Percentiles rank a stretch among this genome's conserved stretches.
Conservation (phyloP, 2,797 vertebrate species). For the Semotilus atromaculatus region DNA sequence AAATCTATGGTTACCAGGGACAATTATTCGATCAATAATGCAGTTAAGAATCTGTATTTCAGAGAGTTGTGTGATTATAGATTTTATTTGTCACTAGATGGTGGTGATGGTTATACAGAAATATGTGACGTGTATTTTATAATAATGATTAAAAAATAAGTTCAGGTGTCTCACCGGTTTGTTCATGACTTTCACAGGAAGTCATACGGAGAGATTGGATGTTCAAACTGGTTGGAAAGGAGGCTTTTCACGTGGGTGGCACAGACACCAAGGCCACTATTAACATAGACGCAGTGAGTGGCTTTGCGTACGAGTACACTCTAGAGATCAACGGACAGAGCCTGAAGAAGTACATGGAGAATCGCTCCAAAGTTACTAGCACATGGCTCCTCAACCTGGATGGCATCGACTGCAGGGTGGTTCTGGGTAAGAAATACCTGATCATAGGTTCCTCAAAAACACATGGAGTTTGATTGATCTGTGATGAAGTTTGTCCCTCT, state of each 20-base stretch:
- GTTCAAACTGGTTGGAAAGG: constrained; percentile 98
- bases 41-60: neutral
- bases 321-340: constrained; percentile 96
- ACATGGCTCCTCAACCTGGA: constrained; percentile 94
- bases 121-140: neutral
- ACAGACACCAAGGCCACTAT: constrained; percentile 91
- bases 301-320: constrained; percentile 96
- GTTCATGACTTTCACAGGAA: constrained; percentile 77
- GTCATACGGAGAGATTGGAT: constrained; percentile 94
- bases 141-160: neutral
- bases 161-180: neutral
- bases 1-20: neutral
- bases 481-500: neutral
- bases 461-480: neutral
- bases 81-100: neutral
- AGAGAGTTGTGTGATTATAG: neutral
- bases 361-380: constrained; percentile 91
- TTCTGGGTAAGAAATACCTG: constrained; percentile 84
- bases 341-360: constrained; percentile 95
- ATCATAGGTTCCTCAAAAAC: neutral
- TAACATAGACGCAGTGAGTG: constrained; percentile 92
- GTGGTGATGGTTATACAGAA: neutral
- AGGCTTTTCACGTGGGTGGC: constrained; percentile 90
- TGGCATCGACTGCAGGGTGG: constrained; percentile 88
- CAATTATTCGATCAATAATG: neutral